Evolutionary conservation across 2,888 invertebrate species (phyloP).

Genomic region (Leptinotarsa haldemani): DNA sequence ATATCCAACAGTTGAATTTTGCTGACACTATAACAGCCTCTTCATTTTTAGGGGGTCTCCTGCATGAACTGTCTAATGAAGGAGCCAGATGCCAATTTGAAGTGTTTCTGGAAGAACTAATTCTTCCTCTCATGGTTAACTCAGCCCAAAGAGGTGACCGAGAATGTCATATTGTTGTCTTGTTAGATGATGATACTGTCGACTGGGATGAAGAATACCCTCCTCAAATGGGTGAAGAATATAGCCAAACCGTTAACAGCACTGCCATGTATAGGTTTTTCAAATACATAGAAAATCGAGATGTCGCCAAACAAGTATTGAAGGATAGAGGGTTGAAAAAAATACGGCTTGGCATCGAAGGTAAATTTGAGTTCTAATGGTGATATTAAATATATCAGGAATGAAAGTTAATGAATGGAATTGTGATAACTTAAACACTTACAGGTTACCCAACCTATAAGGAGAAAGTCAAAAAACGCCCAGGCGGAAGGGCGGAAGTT

Average conservation of each 20-base stretch:
- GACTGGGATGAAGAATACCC: conserved; percentile 99
- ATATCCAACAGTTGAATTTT: not conserved
- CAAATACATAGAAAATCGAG: conserved; percentile 99
- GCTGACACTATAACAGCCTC: not conserved
- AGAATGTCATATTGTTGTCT: conserved; percentile 96
- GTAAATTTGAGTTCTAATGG: conserved; percentile 46
- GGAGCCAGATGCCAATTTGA: conserved; percentile 99
- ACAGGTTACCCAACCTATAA: conserved; percentile 96
- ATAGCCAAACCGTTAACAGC: conserved; percentile 95
- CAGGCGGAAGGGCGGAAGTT: conserved; percentile 95
- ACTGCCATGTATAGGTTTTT: conserved; percentile 98
- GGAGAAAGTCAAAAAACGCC: conserved; percentile 95
- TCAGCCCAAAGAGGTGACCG: conserved; percentile 94
- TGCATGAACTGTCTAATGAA: conserved; percentile 98
- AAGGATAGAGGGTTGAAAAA: conserved; percentile 99
- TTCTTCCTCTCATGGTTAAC: conserved; percentile 96
- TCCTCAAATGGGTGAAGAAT: conserved; percentile 99
- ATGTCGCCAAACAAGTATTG: conserved; percentile 98
- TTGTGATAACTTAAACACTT: not conserved
- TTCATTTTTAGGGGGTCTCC: conserved; percentile 77
- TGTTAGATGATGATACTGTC: conserved; percentile 93
- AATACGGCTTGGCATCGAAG: conserved; percentile 97
- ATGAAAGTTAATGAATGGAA: too few species aligned
- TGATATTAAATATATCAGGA: too few species aligned
- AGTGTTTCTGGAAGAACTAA: conserved; percentile 92